These are phyloP conservation scores for Anguilla pacifica DNA, from an alignment of 2,797 vertebrate species.

Conservation along the genomic window DNA sequence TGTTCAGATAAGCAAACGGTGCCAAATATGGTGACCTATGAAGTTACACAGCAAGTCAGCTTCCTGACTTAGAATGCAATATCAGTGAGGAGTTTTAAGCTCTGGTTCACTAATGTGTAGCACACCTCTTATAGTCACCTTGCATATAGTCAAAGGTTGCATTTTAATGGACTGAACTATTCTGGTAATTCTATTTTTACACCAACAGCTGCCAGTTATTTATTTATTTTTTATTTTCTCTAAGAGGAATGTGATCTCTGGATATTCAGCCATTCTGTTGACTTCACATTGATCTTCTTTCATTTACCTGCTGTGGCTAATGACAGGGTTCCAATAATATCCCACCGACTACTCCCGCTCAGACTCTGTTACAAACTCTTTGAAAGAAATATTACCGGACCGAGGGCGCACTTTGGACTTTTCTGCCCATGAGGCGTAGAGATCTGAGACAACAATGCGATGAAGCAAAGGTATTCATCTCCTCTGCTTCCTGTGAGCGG, in stretches of 20 bases:
- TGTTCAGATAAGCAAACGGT: neutral
- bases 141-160: neutral
- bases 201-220: neutral
- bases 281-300: neutral
- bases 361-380: neutral
- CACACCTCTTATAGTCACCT: neutral
- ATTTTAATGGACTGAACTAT: neutral
- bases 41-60: neutral
- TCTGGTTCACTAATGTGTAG: neutral
- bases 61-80: neutral
- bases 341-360: neutral
- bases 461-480: neutral
- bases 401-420: neutral
- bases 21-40: neutral
- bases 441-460: neutral
- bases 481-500: neutral
- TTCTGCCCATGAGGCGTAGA: neutral
- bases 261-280: neutral
- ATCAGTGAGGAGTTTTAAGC: neutral
- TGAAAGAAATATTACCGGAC: neutral
- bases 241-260: neutral
- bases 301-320: neutral
- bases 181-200: constrained; percentile 11
- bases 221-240: neutral
- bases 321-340: neutral